These are phyloP conservation scores for Oryctes rhinoceros DNA, from an alignment of 1,140 invertebrate genomes.

Conservation along the genomic window DNA sequence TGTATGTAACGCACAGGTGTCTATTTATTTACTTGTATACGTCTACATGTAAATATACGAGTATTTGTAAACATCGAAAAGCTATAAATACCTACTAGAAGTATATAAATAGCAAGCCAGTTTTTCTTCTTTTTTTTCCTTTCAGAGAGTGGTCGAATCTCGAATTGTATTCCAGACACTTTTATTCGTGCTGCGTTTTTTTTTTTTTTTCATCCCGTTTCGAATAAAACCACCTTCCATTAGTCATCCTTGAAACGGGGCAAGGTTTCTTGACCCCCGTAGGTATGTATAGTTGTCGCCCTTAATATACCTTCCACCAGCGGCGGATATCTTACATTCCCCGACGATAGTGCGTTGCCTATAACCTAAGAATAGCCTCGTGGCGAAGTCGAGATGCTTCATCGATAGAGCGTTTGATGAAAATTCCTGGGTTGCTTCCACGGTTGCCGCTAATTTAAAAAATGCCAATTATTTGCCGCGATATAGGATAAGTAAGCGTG, in stretches of 20 bases:
- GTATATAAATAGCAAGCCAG: no score
- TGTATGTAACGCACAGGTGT: no score
- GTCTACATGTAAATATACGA: no score
- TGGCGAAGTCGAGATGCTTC: not conserved
- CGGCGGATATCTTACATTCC: constrained; percentile 25
- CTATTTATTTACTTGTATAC: no score
- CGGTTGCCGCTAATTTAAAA: not conserved
- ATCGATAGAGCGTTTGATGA: not conserved
- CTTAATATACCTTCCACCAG: constrained; percentile 9
- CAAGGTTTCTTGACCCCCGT: constrained; percentile 5
- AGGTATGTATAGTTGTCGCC: not conserved
- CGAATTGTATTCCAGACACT: no score
- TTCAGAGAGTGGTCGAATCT: no score
- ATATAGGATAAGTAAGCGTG: no score
- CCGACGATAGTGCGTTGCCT: constrained; percentile 4
- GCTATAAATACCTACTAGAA: no score
- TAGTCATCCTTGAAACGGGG: not conserved
- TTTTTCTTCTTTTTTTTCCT: no score
- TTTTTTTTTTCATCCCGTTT: no score
- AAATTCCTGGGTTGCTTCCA: not conserved
- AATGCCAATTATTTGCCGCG: not conserved
- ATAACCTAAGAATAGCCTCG: constrained; percentile 15
- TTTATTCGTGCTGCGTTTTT: no score
- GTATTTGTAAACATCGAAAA: no score
- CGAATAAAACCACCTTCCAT: not conserved